These are phyloP conservation scores for Ganaspis brasiliensis DNA, from an alignment of 2,888 invertebrate species.

Conservation along the genomic window DNA sequence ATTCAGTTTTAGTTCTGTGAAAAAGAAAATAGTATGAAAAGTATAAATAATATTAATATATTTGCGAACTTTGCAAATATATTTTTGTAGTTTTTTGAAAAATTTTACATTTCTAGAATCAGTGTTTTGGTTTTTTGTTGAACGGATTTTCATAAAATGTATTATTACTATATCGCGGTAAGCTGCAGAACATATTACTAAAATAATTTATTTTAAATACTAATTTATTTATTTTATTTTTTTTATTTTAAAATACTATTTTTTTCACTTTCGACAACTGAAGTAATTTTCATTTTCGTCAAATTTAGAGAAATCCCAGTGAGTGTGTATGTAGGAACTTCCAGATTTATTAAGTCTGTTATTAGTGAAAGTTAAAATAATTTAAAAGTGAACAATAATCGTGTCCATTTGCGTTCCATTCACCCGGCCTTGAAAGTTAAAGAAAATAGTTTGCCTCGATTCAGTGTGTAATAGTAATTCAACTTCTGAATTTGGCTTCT, in stretches of 20 bases:
- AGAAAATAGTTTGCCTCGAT: slow-evolving; percentile 28
- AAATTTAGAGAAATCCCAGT: background rate
- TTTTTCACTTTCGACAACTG: background rate
- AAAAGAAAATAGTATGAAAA: too few species aligned
- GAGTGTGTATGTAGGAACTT: background rate
- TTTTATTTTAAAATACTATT: too few species aligned
- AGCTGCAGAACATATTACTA: too few species aligned
- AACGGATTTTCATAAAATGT: background rate
- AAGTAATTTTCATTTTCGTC: slow-evolving; percentile 44
- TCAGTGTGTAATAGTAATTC: slow-evolving; percentile 22
- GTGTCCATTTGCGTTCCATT: slow-evolving; percentile 12
- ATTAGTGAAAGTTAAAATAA: slow-evolving; percentile 39
- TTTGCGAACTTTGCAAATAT: too few species aligned
- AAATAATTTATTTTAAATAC: too few species aligned
- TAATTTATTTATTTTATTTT: background rate
- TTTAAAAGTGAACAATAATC: slow-evolving; percentile 27
- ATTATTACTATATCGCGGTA: background rate
- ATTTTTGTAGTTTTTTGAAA: background rate
- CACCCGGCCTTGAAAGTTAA: slow-evolving; percentile 39
- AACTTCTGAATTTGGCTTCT: background rate
- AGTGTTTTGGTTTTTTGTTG: background rate
- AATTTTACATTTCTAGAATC: background rate
- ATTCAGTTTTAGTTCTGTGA: background rate
- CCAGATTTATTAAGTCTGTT: background rate
- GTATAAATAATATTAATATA: too few species aligned